Conservation (phyloP, 23 tunicate species). For the Oikopleura dioica region DNA sequence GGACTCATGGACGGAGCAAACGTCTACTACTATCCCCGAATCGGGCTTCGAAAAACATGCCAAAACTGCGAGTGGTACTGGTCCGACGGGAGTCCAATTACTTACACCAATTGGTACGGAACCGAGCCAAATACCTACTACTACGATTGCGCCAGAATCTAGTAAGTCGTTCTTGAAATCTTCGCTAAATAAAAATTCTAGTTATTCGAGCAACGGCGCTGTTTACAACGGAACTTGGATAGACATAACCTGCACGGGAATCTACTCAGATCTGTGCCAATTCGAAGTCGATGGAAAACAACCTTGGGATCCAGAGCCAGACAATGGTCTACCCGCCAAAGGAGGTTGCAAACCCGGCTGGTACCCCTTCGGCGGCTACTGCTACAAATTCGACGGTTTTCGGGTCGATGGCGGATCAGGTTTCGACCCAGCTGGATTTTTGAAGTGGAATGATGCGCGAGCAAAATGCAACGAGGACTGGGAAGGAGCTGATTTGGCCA, state of each 20-base stretch:
- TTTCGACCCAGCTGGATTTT: no score
- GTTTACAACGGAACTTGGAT: neutral
- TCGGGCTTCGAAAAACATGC: constrained; percentile 4
- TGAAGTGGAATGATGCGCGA: no score
- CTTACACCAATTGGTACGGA: constrained; percentile 7
- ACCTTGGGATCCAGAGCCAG: no score
- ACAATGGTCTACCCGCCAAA: neutral
- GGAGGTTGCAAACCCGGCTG: neutral
- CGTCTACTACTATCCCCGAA: no score
- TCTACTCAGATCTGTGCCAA: neutral
- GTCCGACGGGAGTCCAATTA: neutral
- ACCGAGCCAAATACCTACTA: constrained; percentile 3
- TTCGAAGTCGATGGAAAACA: neutral
- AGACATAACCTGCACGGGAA: neutral
- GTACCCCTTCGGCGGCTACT: neutral
- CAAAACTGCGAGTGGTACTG: neutral
- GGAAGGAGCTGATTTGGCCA: neutral
- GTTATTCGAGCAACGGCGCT: no score
- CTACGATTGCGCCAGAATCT: constrained; percentile 8
- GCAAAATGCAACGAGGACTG: constrained; percentile 5
- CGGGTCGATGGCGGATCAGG: neutral
- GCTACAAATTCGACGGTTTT: neutral
- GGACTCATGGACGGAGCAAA: no score
- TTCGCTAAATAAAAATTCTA: no score
- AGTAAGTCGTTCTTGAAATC: no score